Base-by-base conservation (phyloP, 2,113 vertebrate genomes). In the Percopsis transmontana region DNA sequence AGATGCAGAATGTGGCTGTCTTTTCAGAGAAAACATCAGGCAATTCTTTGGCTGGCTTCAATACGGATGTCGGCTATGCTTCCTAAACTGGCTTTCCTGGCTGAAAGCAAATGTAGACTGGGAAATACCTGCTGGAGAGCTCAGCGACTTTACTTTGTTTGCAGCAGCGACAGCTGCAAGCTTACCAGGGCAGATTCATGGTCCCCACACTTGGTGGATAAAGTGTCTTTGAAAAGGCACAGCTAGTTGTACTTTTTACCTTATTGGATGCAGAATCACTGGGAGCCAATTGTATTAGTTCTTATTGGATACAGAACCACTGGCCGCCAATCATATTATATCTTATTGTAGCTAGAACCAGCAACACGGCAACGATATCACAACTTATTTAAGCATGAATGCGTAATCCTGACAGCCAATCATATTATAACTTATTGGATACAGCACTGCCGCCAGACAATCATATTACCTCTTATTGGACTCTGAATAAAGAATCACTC, bases 371-470 rank as follows among this genome's bases (percentile, higher is more conserved):
- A 51, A 79, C 75, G 54, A 57, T 53, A 80, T 81, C 86, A 74
- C 54, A 76, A 66, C 67, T 77, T 73, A 62, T 82, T 84, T 70
- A 60, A 54, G 69, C 59, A 20, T 69, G 75, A 84, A 85, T 81
- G 41, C 47, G 76, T 84, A 82, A 86, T 82, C 53, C 52, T 71
- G 80, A 77, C 83, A 83, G 82, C 73, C 81, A 63, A 79, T 77
- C 14, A 16, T 66, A 77, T 85, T 82, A 80, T 55, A 56, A 61
- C 65, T 79, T 83, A 86, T 83, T 83, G 82, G 82, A 67, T 45
- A n/a, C 58, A 62, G 76, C 68, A 9, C 13, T 15, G 12, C 41
- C 8, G 45, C 60, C 62, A 20, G 74, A 64, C 72, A 74, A 79
- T 87, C 76, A 45, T 56, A 75, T 89, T 85, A 76, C 23, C 55